Percentiles rank a stretch among this genome's conserved stretches.
phyloP scores from a whole-genome alignment of 2,113 vertebrate species.

The Sigmodon hispidus region DNA sequence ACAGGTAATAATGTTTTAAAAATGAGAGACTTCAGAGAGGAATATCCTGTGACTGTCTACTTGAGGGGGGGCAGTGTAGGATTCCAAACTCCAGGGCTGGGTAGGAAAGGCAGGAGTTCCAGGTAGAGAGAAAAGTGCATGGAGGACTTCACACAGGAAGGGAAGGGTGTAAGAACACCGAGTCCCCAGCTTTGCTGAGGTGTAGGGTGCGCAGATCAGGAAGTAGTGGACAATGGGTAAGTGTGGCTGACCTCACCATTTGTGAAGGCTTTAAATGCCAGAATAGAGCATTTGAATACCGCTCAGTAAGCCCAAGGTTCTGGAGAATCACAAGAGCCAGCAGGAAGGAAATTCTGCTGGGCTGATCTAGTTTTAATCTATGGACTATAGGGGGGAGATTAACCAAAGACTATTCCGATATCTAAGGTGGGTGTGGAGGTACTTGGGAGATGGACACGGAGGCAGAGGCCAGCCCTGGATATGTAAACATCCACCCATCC shows the following conservation, averaged over 20 bases:
- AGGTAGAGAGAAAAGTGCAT: neutral
- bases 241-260: neutral
- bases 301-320: constrained; percentile 1
- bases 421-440: neutral
- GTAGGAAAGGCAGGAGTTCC: neutral
- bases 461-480: neutral
- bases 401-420: constrained; percentile 28
- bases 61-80: neutral
- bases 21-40: neutral
- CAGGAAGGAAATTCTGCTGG: neutral
- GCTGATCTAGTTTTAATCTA: neutral
- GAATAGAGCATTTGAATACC: neutral
- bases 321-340: neutral
- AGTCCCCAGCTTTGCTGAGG: constrained; percentile 24
- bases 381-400: neutral
- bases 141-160: neutral
- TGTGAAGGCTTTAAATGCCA: neutral
- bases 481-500: too few relatives aligned
- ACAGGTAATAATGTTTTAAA: too few relatives aligned
- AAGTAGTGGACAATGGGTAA: neutral
- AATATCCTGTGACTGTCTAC: neutral
- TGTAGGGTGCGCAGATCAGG: neutral
- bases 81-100: neutral
- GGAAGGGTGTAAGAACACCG: neutral
- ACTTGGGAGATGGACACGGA: neutral